These are phyloP conservation scores for Puntigrus tetrazona DNA, from an alignment of 2,113 vertebrate species.

Conservation along the genomic window DNA sequence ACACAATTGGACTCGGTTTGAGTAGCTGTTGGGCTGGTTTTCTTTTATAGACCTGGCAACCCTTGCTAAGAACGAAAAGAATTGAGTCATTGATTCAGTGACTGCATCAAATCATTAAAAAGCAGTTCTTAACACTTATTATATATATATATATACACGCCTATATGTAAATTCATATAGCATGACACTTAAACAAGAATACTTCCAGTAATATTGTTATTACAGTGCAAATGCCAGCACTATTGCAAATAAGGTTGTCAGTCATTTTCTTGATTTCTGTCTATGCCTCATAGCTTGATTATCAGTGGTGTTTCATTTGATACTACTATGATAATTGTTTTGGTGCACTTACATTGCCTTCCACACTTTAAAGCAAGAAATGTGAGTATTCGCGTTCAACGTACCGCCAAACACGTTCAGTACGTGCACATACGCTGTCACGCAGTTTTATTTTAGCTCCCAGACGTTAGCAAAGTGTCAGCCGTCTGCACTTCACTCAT, in stretches of 20 bases:
- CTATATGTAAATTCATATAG: no score
- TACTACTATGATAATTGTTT: neutral
- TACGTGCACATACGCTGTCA: neutral
- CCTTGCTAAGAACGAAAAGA: neutral
- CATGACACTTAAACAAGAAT: neutral
- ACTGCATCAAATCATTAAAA: neutral
- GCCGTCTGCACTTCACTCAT: constrained; percentile 26
- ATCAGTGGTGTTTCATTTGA: neutral
- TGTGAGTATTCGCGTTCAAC: neutral
- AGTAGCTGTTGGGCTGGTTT: neutral
- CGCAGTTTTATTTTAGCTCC: neutral
- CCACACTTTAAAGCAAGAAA: neutral
- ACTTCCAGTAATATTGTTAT: neutral
- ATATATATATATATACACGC: no score
- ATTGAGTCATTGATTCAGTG: neutral
- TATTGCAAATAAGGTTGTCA: neutral
- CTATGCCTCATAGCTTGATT: neutral
- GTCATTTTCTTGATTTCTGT: neutral
- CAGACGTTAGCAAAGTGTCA: constrained; percentile 4
- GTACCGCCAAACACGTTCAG: neutral
- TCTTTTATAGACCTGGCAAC: neutral
- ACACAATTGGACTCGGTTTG: neutral
- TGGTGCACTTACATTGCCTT: neutral
- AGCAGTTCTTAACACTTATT: no score
- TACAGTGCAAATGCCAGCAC: neutral